phyloP scores from a whole-genome alignment of 1,140 invertebrate genomes.

The Armadillidium nasatum region DNA sequence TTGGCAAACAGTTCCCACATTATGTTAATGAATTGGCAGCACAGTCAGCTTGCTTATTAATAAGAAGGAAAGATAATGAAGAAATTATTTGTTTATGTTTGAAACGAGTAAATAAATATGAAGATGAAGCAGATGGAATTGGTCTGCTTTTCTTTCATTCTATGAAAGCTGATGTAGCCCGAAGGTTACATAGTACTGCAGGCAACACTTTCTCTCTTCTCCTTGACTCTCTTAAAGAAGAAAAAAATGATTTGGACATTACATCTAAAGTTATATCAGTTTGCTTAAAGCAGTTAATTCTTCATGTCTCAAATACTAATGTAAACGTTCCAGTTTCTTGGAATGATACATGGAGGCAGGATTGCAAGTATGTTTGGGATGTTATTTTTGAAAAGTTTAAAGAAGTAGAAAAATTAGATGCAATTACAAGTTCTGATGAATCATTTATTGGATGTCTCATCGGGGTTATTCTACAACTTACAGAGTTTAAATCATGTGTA shows the following conservation, averaged over 20 bases:
- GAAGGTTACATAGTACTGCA: slow-evolving; percentile 21
- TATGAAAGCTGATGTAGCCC: slow-evolving; percentile 26
- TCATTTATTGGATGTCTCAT: not conserved
- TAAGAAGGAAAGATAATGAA: slow-evolving; percentile 16
- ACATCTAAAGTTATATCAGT: slow-evolving; percentile 8
- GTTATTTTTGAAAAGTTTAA: not conserved
- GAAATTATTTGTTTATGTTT: slow-evolving; percentile 14
- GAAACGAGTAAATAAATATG: slow-evolving; percentile 7
- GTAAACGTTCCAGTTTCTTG: not conserved
- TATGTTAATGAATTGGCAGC: slow-evolving; percentile 30
- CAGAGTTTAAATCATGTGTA: not conserved
- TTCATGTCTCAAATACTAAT: slow-evolving; percentile 8
- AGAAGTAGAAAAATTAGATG: not conserved
- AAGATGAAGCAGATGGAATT: slow-evolving; percentile 14
- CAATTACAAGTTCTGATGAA: not conserved
- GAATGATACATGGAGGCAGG: slow-evolving; percentile 23
- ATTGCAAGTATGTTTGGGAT: not conserved
- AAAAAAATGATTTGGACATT: not conserved
- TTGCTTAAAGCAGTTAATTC: slow-evolving; percentile 14
- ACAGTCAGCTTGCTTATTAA: slow-evolving; percentile 14
- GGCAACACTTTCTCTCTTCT: slow-evolving; percentile 9
- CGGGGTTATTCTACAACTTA: not conserved
- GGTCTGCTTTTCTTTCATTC: slow-evolving; percentile 13
- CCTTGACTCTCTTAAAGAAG: slow-evolving; percentile 7
- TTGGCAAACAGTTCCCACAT: slow-evolving; percentile 15